Percentiles rank a stretch among this genome's conserved stretches.
These are phyloP conservation scores for Thunnus maccoyii DNA, from an alignment of 2,113 vertebrate genomes.

Conservation along the genomic window DNA sequence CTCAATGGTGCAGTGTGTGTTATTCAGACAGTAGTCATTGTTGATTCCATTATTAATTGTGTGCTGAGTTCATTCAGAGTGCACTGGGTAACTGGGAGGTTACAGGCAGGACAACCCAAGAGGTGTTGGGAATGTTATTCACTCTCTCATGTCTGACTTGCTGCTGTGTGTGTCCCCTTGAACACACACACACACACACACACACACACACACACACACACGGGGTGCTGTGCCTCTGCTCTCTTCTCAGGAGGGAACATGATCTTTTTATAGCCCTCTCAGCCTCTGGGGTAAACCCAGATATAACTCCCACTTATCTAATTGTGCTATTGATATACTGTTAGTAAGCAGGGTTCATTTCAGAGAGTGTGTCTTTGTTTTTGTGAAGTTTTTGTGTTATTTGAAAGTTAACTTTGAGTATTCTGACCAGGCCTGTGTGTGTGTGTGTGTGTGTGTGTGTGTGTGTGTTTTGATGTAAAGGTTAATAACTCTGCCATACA, in stretches of 20 bases:
- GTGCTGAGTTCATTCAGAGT: constrained; percentile 80
- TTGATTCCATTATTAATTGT: constrained; percentile 84
- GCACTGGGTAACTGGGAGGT: constrained; percentile 81
- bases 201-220: constrained; percentile 24
- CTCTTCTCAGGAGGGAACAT: constrained; percentile 50
- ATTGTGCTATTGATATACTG: constrained; percentile 60
- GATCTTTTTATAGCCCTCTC: constrained; percentile 72
- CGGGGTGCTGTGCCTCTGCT: constrained; percentile 34
- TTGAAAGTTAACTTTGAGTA: constrained; percentile 25
- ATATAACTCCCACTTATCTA: constrained; percentile 68
- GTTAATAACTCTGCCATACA: constrained; percentile 2
- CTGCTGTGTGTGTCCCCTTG: constrained; percentile 37
- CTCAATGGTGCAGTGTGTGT: constrained; percentile 52
- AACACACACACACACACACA: constrained; percentile 25
- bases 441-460: constrained; percentile 33
- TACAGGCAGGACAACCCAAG: constrained; percentile 70
- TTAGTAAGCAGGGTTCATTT: constrained; percentile 44
- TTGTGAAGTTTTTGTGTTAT: neutral
- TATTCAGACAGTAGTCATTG: constrained; percentile 61
- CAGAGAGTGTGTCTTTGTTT: constrained; percentile 16
- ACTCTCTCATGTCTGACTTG: constrained; percentile 63
- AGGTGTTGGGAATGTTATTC: constrained; percentile 76
- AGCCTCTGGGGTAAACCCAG: constrained; percentile 60
- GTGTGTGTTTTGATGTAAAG: constrained; percentile 10
- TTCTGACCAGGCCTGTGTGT: constrained; percentile 1